Evolutionary conservation across 2,888 invertebrate species (phyloP).

Genomic region (Hydrotaea cyrtoneurina): DNA sequence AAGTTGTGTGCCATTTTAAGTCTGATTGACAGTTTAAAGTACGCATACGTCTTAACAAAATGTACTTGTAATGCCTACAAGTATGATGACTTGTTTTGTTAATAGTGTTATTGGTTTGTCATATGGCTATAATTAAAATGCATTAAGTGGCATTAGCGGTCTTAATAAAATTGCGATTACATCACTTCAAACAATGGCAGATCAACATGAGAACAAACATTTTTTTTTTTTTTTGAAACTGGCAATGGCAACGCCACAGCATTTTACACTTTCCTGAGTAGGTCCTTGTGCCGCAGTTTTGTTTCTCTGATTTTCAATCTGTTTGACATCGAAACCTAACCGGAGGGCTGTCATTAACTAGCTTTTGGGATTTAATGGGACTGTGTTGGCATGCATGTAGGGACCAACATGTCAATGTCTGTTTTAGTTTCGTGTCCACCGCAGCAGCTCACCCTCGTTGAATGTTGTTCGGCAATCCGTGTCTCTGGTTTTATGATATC

Average conservation of each 20-base stretch:
- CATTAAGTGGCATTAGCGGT: constrained; percentile 14
- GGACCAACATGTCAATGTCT: not conserved
- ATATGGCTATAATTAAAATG: constrained; percentile 47
- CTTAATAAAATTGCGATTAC: constrained; percentile 14
- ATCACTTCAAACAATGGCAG: constrained; percentile 4
- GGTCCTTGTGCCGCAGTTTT: not conserved
- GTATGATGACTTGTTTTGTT: not conserved
- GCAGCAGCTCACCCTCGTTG: not conserved
- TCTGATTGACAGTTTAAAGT: constrained; percentile 52
- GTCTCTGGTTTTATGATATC: not conserved
- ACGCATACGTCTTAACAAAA: constrained; percentile 11
- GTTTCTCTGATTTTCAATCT: not conserved
- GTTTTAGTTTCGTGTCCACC: constrained; percentile 7
- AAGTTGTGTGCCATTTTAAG: constrained; percentile 6
- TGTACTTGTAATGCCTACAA: not conserved
- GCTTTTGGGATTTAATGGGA: not conserved
- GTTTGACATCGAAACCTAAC: not conserved
- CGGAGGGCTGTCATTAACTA: not conserved
- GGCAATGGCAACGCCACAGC: not conserved
- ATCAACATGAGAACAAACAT: not conserved
- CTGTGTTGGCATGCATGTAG: not conserved
- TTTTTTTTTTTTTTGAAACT: too few species aligned
- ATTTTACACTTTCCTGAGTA: too few species aligned
- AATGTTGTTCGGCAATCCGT: not conserved
- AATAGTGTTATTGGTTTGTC: not conserved